phyloP scores from a whole-genome alignment of 2,797 vertebrate species.

The Huso huso region DNA sequence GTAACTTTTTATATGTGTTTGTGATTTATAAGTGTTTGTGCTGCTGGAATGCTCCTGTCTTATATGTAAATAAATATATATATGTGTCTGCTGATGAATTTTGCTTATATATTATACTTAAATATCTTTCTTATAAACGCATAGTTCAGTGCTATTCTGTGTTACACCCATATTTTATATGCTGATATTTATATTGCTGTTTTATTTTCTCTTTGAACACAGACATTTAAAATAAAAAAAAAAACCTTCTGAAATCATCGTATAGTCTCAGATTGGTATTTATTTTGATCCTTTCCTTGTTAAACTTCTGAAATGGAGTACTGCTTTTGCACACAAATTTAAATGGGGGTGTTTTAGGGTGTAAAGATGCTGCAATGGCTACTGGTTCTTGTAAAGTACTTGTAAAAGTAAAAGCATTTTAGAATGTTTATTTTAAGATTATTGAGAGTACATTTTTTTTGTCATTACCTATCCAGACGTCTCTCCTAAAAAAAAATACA shows the following conservation, averaged over 20 bases:
- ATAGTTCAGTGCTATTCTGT: slow-evolving; percentile 65
- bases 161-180: slow-evolving; percentile 97
- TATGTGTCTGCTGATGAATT: slow-evolving; percentile 65
- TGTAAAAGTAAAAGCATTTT: too few species aligned
- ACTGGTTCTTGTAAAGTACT: too few species aligned
- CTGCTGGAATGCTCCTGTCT: slow-evolving; percentile 62
- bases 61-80: slow-evolving; percentile 63
- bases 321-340: too few species aligned
- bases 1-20: slow-evolving; percentile 64
- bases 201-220: slow-evolving; percentile 81
- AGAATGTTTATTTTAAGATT: too few species aligned
- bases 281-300: slow-evolving; percentile 12
- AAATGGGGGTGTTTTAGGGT: too few species aligned
- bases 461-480: too few species aligned
- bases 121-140: slow-evolving; percentile 77
- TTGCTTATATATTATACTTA: slow-evolving; percentile 66
- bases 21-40: slow-evolving; percentile 67
- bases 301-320: too few species aligned
- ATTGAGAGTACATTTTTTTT: too few species aligned
- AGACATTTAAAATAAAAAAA: slow-evolving; percentile 88
- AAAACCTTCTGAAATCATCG: slow-evolving; percentile 70
- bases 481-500: too few species aligned
- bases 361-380: too few species aligned
- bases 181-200: slow-evolving; percentile 99
- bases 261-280: slow-evolving; percentile 12